Percentiles rank a stretch among this genome's conserved stretches.
Conservation (phyloP, 2,113 vertebrate genomes). For the Aegithalos caudatus region DNA sequence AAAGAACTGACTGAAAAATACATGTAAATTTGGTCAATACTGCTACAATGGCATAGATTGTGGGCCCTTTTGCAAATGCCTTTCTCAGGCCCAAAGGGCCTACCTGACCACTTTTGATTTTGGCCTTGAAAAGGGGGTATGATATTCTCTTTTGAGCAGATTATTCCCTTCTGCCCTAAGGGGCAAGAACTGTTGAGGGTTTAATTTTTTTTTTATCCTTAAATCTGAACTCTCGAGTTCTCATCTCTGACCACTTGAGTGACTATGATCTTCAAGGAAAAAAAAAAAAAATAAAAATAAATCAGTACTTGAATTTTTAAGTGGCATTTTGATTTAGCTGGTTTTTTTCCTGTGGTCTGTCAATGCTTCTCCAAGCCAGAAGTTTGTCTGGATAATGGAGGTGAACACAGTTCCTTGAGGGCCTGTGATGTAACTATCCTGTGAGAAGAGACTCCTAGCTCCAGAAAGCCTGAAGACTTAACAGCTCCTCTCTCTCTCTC, state of each 20-base stretch:
- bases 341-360: neutral
- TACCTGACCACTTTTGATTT: neutral
- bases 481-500: neutral
- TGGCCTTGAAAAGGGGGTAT: neutral
- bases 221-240: neutral
- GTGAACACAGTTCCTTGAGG: neutral
- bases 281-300: neutral
- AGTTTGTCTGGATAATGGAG: neutral
- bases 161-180: neutral
- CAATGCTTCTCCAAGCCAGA: neutral
- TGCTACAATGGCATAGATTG: neutral
- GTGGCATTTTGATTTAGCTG: neutral
- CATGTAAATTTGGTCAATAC: neutral
- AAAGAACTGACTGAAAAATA: neutral
- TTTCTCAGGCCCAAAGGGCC: neutral
- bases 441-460: neutral
- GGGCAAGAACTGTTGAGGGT: neutral
- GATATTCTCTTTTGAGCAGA: neutral
- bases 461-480: neutral
- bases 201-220: neutral
- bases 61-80: neutral
- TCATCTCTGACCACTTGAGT: neutral
- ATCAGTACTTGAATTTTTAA: neutral
- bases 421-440: neutral
- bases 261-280: neutral